Base-by-base conservation (phyloP, 1,140 invertebrate species). In the Drosophila azteca region DNA sequence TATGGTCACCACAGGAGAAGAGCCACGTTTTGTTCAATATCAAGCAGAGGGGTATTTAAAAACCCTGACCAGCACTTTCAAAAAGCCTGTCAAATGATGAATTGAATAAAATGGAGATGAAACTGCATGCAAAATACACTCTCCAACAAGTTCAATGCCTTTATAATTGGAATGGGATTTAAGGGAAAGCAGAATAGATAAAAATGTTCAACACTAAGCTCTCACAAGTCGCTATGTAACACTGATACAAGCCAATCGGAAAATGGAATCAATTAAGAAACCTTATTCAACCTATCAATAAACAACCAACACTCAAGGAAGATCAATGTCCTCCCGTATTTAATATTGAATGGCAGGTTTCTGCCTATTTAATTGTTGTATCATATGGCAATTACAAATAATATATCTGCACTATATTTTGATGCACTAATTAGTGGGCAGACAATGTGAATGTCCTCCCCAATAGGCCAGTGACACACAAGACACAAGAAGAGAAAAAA, bases 391-490 rank as follows among this genome's bases (percentile, higher is more conserved):
- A 54, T 73, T 60, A 63, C 20, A 29, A 60, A 6, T 0, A 66
- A 44, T 54, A 77, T 81, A 70, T 77, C 46, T 60, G 55, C 52
- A 61, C 60, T 66, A 71, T 67, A 85, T 68, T 77, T 81, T 52
- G 50, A 35, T 59, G 51, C 63, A 46, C 61, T 63, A 77, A 81
- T 87, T 87, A 61, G 20, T 31, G 55, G 31, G 8, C 39, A 24
- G 49, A 64, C 68, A 64, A 61, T 85, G 78, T 85, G 68, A 85
- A 75, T 82, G 82, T 87, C 83, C 82, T 75, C 65, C 75, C 71
- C 58, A 87, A 88, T 75, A 82, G 82, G 75, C 78, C 79, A 82
- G 43, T 79, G 78, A 81, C 77, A 84, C 66, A 85, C 11, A 68
- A 61, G 39, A 46, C 46, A 60, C 9, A 15, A n/a, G 29, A 39